Conservation (phyloP, 2,797 vertebrate species). For the Premnoplex brunnescens region DNA sequence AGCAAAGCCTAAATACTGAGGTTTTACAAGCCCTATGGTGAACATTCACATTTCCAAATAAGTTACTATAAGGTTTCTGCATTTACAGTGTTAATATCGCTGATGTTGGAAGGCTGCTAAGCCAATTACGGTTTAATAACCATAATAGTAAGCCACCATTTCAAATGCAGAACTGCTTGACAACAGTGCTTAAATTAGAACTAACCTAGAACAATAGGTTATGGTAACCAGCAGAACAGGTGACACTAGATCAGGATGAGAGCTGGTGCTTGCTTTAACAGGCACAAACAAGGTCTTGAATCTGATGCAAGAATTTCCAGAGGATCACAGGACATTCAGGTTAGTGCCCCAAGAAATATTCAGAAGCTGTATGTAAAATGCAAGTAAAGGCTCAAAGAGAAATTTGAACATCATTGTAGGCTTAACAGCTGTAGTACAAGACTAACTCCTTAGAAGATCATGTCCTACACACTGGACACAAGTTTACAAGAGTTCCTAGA, state of each 20-base stretch:
- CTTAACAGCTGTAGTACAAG: background rate
- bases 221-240: background rate
- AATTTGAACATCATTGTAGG: background rate
- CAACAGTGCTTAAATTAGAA: background rate
- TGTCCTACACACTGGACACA: background rate
- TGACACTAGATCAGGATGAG: background rate
- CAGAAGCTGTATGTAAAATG: background rate
- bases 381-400: background rate
- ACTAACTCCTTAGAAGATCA: background rate
- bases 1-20: background rate
- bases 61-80: background rate
- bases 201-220: background rate
- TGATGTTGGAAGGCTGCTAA: background rate
- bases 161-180: background rate
- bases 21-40: background rate
- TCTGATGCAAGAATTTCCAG: background rate
- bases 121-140: background rate
- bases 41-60: background rate
- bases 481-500: background rate
- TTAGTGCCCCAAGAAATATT: background rate
- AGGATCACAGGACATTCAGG: background rate
- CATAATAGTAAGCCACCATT: background rate
- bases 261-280: background rate
- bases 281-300: background rate
- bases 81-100: background rate